Evolutionary conservation across 2,113 vertebrate genomes (phyloP), one percentile per base, ranked within the genome.

Genomic region (Alethe castanea): DNA sequence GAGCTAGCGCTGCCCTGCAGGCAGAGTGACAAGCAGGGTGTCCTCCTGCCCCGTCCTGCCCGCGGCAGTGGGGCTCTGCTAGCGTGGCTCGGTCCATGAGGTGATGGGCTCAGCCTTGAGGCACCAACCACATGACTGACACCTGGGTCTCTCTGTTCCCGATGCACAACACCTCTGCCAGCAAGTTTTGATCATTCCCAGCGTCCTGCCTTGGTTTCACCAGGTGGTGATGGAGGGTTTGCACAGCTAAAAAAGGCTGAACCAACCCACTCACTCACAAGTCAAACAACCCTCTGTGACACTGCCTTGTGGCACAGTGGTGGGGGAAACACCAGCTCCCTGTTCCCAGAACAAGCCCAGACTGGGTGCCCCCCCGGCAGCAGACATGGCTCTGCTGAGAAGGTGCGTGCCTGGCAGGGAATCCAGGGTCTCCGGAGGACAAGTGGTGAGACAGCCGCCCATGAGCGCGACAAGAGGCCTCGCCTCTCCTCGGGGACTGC

Each of bases 161-260:
- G 4, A 4, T 1, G 20, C 29, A 42, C 29, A 36, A 5, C 57
- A 29, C 24, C 54, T 82, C 69, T 61, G 54, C n/a, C 69, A 54
- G 56, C 25, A 50, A 83, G 29, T 22, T 36, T 8, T 22, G 22
- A 23, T 59, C 19, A 60, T 11, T 13, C 19, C 17, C 40, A 44
- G 53, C n/a, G 61, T 67, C 54, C 79, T 92, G 66, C 94, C 82
- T 83, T 84, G 29, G 67, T 90, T 92, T 96, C 64, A 59, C 73
- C 45, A 73, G 78, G 36, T 82, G 47, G 52, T 38, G 33, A 35
- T 2, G 5, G 56, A 81, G 9, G 15, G 35, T 70, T 77, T 73
- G 47, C 35, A 86, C 48, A 79, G 62, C 33, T 26, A 17, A 38
- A 65, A 65, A 83, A 14, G 18, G 9, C 69, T 74, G n/a, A 90